phyloP scores from a whole-genome alignment of 2,113 vertebrate genomes.

The Conger conger region DNA sequence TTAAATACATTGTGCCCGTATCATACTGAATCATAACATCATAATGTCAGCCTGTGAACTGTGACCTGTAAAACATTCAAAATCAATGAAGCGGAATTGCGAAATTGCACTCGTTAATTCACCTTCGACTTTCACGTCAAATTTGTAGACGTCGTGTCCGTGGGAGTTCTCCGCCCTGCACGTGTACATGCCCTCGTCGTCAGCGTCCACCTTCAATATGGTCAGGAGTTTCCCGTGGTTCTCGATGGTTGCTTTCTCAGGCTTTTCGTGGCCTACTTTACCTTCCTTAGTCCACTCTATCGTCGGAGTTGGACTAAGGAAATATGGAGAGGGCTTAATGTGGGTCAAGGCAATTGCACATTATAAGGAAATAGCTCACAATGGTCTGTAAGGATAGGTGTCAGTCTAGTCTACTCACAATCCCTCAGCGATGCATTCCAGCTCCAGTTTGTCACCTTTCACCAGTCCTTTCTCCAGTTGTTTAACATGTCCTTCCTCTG shows the following conservation, averaged over 20 bases:
- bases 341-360: not conserved
- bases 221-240: constrained; percentile 80
- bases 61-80: constrained; percentile 21
- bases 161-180: constrained; percentile 81
- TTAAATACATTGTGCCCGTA: not conserved
- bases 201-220: constrained; percentile 70
- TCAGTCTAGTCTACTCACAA: constrained; percentile 77
- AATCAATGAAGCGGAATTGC: not conserved
- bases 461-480: constrained; percentile 70
- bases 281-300: constrained; percentile 81
- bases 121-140: constrained; percentile 87
- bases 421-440: constrained; percentile 94
- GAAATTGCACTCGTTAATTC: constrained; percentile 19
- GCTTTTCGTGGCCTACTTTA: constrained; percentile 68
- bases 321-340: constrained; percentile 11
- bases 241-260: constrained; percentile 63
- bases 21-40: not conserved
- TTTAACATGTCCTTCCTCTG: constrained; percentile 75
- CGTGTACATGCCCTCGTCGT: constrained; percentile 80
- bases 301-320: constrained; percentile 79
- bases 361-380: not conserved
- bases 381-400: not conserved
- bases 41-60: not conserved
- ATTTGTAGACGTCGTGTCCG: constrained; percentile 74
- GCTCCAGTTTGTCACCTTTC: constrained; percentile 79